Evolutionary conservation across 1,140 invertebrate species (phyloP).

Genomic region (Euura saliciscinereae): DNA sequence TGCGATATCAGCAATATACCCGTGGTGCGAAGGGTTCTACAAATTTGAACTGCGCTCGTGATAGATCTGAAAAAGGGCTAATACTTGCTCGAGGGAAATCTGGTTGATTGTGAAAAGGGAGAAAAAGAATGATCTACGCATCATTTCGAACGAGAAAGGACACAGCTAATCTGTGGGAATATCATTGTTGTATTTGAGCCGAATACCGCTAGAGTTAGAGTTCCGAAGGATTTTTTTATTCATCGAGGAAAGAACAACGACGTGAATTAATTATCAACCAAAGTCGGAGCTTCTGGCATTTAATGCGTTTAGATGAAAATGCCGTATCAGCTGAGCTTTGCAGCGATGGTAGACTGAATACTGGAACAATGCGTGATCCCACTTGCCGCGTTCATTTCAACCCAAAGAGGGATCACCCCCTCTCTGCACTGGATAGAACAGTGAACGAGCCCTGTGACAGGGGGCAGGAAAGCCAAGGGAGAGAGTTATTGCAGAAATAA

Average conservation of each 20-base stretch:
- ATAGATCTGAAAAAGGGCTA: not conserved
- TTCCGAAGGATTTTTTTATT: not conserved
- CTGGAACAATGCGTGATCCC: not conserved
- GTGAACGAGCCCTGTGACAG: not conserved
- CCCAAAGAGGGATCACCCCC: not conserved
- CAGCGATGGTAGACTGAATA: not conserved
- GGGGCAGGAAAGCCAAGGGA: not conserved
- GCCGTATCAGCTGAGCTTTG: constrained; percentile 3
- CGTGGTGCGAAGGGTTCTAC: not conserved
- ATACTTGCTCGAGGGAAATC: not conserved
- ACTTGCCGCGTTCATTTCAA: constrained; percentile 5
- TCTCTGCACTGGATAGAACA: not conserved
- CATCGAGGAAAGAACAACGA: not conserved
- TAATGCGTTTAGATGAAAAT: not conserved
- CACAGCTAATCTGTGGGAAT: not conserved
- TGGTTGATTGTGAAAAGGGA: not conserved
- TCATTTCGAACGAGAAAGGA: not conserved
- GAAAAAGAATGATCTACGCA: not conserved
- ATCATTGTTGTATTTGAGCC: not conserved
- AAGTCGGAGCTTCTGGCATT: not conserved
- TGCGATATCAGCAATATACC: not conserved
- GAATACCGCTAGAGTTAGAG: not conserved
- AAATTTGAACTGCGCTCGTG: not conserved
- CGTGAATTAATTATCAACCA: not conserved
- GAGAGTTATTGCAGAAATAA: constrained; percentile 2